Conservation (phyloP, 64 coral and sea anemone genomes). For the Actinia tenebrosa region DNA sequence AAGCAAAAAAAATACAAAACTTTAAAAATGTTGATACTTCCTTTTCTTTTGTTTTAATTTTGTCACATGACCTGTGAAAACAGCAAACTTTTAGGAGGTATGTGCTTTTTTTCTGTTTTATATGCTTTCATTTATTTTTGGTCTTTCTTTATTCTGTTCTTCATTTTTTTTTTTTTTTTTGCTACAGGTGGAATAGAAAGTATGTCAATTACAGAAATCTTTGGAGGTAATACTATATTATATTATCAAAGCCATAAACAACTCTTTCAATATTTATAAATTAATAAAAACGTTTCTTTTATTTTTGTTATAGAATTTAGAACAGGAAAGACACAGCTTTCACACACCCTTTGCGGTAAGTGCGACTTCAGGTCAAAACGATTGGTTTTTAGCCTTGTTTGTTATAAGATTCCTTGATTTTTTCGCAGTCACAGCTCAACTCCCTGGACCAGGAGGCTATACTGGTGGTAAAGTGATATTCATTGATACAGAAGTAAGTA, state of each 20-base stretch:
- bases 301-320: conserved; percentile 65
- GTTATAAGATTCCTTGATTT: too few relatives aligned
- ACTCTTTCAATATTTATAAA: neutral
- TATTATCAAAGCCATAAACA: neutral
- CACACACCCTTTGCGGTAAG: conserved; percentile 97
- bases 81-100: conserved; percentile 98
- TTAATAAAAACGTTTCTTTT: neutral
- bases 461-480: conserved; percentile 99
- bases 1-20: neutral
- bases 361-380: neutral
- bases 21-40: neutral
- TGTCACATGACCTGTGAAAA: neutral
- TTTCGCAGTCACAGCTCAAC: conserved; percentile 83
- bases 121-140: neutral
- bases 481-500: conserved; percentile 96
- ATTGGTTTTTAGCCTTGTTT: too few relatives aligned
- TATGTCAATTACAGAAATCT: conserved; percentile 99
- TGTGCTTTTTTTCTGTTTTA: neutral
- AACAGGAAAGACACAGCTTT: conserved; percentile 97
- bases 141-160: neutral
- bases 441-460: conserved; percentile 89
- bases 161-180: neutral
- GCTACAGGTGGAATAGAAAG: conserved; percentile 91
- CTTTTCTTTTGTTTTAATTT: neutral
- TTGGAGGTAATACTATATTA: conserved; percentile 65